phyloP scores from a whole-genome alignment of 2,113 vertebrate genomes.

The Antigone vipio region DNA sequence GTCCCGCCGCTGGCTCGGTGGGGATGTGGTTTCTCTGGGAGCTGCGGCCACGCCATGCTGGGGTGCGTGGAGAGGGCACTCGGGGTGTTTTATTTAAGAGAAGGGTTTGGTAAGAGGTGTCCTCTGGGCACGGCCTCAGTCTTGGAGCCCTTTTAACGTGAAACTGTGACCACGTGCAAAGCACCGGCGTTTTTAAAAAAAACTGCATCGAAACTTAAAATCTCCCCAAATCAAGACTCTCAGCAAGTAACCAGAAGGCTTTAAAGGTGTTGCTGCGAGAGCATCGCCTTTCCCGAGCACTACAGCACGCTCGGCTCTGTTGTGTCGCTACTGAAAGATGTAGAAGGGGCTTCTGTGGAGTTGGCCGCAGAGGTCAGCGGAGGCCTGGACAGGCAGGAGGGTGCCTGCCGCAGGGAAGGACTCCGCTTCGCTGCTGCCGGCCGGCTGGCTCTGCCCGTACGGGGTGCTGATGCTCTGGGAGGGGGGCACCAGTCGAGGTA shows the following conservation, averaged over 20 bases:
- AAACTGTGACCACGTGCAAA: rapidly evolving
- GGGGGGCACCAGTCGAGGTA: rapidly evolving
- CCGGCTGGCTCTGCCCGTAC: background rate
- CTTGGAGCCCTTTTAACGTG: background rate
- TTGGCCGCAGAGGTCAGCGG: background rate
- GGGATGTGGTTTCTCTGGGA: background rate
- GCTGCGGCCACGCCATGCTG: rapidly evolving
- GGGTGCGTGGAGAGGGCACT: background rate
- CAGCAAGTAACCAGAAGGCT: background rate
- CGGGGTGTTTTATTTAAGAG: no score
- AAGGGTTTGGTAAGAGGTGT: background rate
- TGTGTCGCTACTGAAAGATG: rapidly evolving
- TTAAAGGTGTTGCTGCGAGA: background rate
- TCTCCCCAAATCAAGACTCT: background rate
- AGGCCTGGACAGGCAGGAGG: background rate
- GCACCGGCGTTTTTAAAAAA: background rate
- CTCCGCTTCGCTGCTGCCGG: background rate
- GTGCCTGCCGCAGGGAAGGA: background rate
- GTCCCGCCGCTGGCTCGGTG: background rate
- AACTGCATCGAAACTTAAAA: no score
- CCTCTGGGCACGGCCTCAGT: rapidly evolving
- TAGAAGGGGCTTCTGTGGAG: background rate
- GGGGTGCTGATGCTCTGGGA: background rate
- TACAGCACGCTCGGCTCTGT: rapidly evolving
- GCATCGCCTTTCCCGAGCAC: background rate